phyloP scores from a whole-genome alignment of 1,140 invertebrate species.

The Agrilus planipennis region DNA sequence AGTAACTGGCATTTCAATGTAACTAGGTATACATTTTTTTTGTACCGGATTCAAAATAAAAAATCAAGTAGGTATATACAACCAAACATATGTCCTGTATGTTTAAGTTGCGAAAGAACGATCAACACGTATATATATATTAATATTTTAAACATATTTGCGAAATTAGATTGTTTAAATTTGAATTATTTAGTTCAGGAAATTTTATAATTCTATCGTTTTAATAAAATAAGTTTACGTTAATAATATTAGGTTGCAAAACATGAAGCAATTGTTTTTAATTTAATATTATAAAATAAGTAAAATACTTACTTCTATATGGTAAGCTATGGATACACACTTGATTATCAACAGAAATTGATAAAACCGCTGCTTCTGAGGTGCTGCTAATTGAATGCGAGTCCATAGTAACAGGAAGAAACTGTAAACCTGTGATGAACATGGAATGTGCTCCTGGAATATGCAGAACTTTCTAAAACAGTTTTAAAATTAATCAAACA shows the following conservation, averaged over 20 bases:
- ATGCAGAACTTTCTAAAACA: conserved; percentile 65
- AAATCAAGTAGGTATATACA: too few relatives aligned
- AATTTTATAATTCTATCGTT: not conserved
- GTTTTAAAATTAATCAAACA: not conserved
- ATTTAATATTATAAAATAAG: conserved; percentile 9
- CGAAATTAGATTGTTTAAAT: too few relatives aligned
- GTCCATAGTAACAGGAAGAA: conserved; percentile 53
- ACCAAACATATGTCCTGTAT: too few relatives aligned
- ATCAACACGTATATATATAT: too few relatives aligned
- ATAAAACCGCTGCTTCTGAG: conserved; percentile 76
- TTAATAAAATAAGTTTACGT: not conserved
- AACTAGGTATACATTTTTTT: too few relatives aligned
- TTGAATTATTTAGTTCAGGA: too few relatives aligned
- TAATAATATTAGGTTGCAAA: conserved; percentile 1
- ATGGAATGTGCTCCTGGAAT: conserved; percentile 78
- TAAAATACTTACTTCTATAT: conserved; percentile 55
- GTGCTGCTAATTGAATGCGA: conserved; percentile 48
- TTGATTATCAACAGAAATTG: conserved; percentile 90
- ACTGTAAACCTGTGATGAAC: conserved; percentile 89
- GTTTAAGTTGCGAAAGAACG: too few relatives aligned
- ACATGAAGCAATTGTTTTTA: not conserved
- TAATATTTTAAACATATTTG: too few relatives aligned
- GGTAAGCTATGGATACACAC: conserved; percentile 82
- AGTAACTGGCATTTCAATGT: too few relatives aligned
- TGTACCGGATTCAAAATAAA: too few relatives aligned